Conservation (phyloP, 2,797 vertebrate genomes). For the Gymnodraco acuticeps region DNA sequence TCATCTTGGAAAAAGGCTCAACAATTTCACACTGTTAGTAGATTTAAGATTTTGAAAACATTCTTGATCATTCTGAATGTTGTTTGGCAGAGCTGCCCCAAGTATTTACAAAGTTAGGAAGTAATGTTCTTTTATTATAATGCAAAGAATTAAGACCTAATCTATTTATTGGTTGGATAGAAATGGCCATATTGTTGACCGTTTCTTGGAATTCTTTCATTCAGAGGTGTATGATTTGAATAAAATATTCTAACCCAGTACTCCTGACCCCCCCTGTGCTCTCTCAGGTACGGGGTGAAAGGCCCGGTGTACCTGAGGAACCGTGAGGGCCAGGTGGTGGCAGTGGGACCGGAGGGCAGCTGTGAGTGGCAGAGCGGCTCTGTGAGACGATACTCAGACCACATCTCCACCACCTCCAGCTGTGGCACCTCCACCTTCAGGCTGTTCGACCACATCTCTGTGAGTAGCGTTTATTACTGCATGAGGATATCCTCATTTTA, state of each 20-base stretch:
- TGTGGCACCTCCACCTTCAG: constrained; percentile 85
- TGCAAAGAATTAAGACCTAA: background rate
- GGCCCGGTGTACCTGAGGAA: constrained; percentile 93
- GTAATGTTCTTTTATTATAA: too few relatives aligned
- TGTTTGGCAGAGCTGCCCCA: too few relatives aligned
- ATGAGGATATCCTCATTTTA: too few relatives aligned
- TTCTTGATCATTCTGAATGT: too few relatives aligned
- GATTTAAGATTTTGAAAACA: too few relatives aligned
- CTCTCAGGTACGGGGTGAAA: constrained; percentile 91
- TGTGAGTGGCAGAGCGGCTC: constrained; percentile 91
- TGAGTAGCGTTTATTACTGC: constrained; percentile 76
- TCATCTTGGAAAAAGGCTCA: too few relatives aligned
- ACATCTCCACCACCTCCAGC: constrained; percentile 85
- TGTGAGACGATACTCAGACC: constrained; percentile 82
- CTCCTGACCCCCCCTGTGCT: background rate
- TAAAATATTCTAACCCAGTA: background rate
- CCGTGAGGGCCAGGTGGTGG: constrained; percentile 89
- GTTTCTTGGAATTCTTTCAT: too few relatives aligned
- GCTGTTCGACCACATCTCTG: constrained; percentile 93
- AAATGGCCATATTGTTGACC: too few relatives aligned
- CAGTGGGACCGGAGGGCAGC: constrained; percentile 66
- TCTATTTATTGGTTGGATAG: background rate
- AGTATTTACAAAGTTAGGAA: too few relatives aligned
- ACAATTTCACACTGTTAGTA: too few relatives aligned
- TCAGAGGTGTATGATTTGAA: background rate